Percentiles rank a stretch among this genome's conserved stretches.
These are phyloP conservation scores for Lepidocyrtinus sp. DNA, from an alignment of 2,888 invertebrate species.

Conservation along the genomic window DNA sequence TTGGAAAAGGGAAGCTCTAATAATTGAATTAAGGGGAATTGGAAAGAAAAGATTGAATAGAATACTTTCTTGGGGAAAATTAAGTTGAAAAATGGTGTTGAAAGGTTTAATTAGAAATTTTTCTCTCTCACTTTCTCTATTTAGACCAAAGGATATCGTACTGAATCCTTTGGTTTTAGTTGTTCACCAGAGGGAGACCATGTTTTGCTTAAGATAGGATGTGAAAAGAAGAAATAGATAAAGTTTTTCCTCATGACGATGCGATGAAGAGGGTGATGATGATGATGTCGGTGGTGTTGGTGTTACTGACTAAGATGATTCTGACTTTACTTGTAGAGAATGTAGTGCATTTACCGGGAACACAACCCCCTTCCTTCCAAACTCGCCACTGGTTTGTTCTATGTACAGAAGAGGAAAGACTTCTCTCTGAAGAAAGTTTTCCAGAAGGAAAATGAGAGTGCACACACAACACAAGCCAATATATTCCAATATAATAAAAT, in stretches of 20 bases:
- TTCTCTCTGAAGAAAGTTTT: slow-evolving; percentile 2
- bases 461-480: slow-evolving; percentile 11
- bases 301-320: not conserved
- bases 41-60: slow-evolving; percentile 43
- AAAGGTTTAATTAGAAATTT: slow-evolving; percentile 51
- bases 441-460: not conserved
- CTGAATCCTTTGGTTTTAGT: not conserved
- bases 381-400: not conserved
- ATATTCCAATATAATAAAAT: slow-evolving; percentile 18
- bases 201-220: not conserved
- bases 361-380: not conserved
- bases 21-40: slow-evolving; percentile 47
- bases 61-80: slow-evolving; percentile 53
- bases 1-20: too few relatives aligned
- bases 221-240: slow-evolving; percentile 14
- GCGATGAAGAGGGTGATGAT: not conserved
- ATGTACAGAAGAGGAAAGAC: not conserved
- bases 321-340: too few relatives aligned
- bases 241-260: not conserved
- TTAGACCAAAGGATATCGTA: not conserved
- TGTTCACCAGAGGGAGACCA: not conserved
- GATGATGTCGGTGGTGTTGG: not conserved
- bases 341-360: too few relatives aligned
- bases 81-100: slow-evolving; percentile 53
- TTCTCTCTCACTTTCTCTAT: slow-evolving; percentile 22